Evolutionary conservation across 2,888 invertebrate species (phyloP).

Genomic region (Eupeodes latifasciatus): DNA sequence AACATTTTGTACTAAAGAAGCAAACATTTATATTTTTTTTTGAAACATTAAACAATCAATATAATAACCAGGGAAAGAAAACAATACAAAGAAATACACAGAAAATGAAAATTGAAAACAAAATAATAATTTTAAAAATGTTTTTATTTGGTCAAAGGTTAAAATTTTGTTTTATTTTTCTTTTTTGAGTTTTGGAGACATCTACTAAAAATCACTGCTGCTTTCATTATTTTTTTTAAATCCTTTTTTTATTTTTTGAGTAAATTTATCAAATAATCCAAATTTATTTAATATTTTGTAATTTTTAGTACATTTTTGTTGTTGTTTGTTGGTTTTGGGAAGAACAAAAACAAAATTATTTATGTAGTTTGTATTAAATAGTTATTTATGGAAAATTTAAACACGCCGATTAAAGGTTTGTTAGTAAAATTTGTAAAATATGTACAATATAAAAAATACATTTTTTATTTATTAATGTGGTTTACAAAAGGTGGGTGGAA

Average conservation of each 20-base stretch:
- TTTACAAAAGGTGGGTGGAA: background rate
- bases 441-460: slow-evolving; percentile 1
- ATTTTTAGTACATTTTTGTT: slow-evolving; percentile 68
- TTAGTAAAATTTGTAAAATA: slow-evolving; percentile 28
- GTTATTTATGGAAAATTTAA: slow-evolving; percentile 6
- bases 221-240: slow-evolving; percentile 56
- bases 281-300: slow-evolving; percentile 48
- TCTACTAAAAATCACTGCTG: slow-evolving; percentile 79
- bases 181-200: slow-evolving; percentile 65
- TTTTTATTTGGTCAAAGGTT: slow-evolving; percentile 21
- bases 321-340: slow-evolving; percentile 8
- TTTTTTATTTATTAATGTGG: background rate
- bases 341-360: slow-evolving; percentile 35
- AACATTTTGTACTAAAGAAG: slow-evolving; percentile 39
- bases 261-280: slow-evolving; percentile 50
- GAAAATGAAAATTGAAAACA: slow-evolving; percentile 16
- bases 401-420: slow-evolving; percentile 30
- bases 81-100: slow-evolving; percentile 1
- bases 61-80: slow-evolving; percentile 45
- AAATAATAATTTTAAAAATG: slow-evolving; percentile 32
- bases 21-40: slow-evolving; percentile 65
- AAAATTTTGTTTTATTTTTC: slow-evolving; percentile 33
- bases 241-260: slow-evolving; percentile 16
- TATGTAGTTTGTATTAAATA: background rate
- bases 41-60: slow-evolving; percentile 73